These are phyloP conservation scores for Nyctereutes procyonoides DNA, from an alignment of 2,113 vertebrate genomes.

Conservation along the genomic window DNA sequence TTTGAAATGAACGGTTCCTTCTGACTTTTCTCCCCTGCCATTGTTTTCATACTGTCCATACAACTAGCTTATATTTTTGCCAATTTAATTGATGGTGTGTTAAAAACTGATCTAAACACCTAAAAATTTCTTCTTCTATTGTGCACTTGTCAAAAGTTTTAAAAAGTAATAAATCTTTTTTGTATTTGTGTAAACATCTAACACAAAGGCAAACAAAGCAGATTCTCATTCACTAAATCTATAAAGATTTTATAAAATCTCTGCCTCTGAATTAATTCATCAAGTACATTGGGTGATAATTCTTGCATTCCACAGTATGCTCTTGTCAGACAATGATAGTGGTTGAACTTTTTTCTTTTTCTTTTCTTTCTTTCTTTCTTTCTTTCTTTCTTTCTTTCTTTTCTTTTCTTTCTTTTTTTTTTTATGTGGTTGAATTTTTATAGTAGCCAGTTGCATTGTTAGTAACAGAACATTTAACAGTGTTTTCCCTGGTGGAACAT, in stretches of 20 bases:
- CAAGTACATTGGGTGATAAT: neutral
- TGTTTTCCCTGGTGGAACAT: neutral
- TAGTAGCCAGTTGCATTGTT: neutral
- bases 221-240: neutral
- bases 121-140: slow-evolving; percentile 43
- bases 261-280: slow-evolving; percentile 21
- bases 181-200: neutral
- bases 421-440: neutral
- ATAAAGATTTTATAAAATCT: slow-evolving; percentile 9
- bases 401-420: neutral
- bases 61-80: neutral
- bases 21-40: neutral
- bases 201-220: neutral
- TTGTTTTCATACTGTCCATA: neutral
- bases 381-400: neutral
- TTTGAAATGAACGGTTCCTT: neutral
- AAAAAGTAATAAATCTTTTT: slow-evolving; percentile 39
- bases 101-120: slow-evolving; percentile 45
- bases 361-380: neutral
- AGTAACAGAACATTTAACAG: neutral
- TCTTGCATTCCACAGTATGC: neutral
- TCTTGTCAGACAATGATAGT: neutral
- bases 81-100: neutral
- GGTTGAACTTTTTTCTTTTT: neutral
- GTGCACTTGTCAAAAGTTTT: slow-evolving; percentile 33